Evolutionary conservation across 2,797 vertebrate genomes (phyloP), one percentile per base, ranked within the genome.

Genomic region (Gadopsis bispinosus): DNA sequence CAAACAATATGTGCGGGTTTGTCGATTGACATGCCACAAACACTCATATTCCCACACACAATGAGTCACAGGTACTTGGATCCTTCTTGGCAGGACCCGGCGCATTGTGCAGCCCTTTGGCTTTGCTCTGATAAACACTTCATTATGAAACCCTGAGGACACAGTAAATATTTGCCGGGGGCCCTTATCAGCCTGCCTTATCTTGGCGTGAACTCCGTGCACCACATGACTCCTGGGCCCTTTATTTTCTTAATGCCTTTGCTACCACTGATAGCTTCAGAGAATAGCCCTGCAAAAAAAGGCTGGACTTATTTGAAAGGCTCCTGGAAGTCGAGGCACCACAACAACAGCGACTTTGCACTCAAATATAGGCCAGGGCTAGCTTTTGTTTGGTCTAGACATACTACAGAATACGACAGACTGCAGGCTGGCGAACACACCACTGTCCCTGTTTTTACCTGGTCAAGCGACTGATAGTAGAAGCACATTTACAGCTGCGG

Each of bases 131-230:
- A 95, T 95, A 94, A 95, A 95, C 93, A 94, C 90, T 92, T 94
- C 88, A 93, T 95, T 91, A 94, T 95, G 91, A 94, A 95, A 95
- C 92, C 88, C 89, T 93, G 87, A 95, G 91, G 87, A 93, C 91
- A 94, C 90, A 68, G 93, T 96, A 93, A 95, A 95, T 96, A 95
- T 96, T 95, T 94, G 89, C 88, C 73, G 50, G 77, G 43, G 54
- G n/a, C 41, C 48, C 83, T 93, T 95, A 95, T 95, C 93, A 29
- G 67, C 64, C 70, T 12, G 68, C 77, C 91, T 94, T 95, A 95
- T 95, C 94, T 94, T 84, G 80, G 87, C 80, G 73, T 94, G 92
- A 95, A 94, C 94, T 92, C 88, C 87, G 81, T 62, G 90, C 88
- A 83, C 93, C 85, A 53, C 90, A 92, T 86, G 85, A 91, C 89